phyloP scores from a whole-genome alignment of 1,140 invertebrate species.

The Zaprionus ornatus region DNA sequence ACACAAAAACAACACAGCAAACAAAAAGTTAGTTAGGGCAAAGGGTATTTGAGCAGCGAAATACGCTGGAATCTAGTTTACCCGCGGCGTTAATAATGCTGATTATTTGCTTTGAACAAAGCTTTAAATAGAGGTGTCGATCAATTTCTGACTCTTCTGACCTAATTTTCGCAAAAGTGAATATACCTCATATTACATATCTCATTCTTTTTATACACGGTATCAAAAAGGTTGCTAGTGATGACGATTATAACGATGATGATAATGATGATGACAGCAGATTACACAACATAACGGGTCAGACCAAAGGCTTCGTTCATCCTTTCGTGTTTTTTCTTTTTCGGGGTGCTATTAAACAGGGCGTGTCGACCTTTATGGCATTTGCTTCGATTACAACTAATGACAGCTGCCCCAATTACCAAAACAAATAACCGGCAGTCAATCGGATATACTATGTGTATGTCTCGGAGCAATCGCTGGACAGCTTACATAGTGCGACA shows the following conservation, averaged over 20 bases:
- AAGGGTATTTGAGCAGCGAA: neutral
- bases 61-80: neutral
- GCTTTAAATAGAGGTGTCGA: too few species aligned
- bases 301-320: slow-evolving; percentile 7
- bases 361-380: slow-evolving; percentile 31
- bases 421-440: slow-evolving; percentile 12
- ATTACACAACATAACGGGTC: slow-evolving; percentile 6
- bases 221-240: slow-evolving; percentile 1
- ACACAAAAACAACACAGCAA: neutral
- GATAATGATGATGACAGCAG: slow-evolving; percentile 15
- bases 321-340: slow-evolving; percentile 3
- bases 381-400: slow-evolving; percentile 37
- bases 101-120: too few species aligned
- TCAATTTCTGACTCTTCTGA: neutral
- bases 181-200: neutral
- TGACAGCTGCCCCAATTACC: slow-evolving; percentile 23
- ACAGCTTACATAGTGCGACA: neutral
- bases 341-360: slow-evolving; percentile 31
- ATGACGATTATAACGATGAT: slow-evolving; percentile 11
- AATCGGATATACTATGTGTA: neutral
- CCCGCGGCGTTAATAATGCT: neutral
- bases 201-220: neutral
- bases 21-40: neutral
- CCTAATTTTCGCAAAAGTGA: neutral
- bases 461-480: neutral